Evolutionary conservation across 2,113 vertebrate genomes (phyloP), one percentile per base, ranked within the genome.

Genomic region (Malurus melanocephalus): DNA sequence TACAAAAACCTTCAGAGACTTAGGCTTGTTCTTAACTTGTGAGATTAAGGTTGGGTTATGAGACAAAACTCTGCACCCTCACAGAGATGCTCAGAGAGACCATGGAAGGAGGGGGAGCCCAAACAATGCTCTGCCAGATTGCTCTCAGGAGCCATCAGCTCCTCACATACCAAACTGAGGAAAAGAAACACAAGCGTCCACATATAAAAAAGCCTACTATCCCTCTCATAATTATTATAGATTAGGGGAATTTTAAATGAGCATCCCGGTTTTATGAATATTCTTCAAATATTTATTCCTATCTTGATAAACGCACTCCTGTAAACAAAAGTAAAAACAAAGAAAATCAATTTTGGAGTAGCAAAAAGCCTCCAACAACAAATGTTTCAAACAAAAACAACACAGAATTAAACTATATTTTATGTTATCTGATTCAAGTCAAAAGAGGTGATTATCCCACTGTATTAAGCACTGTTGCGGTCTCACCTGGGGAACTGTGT

Each of bases 401-500:
- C 2, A 32, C 20, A 73, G 32, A 67, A 64, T 67, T 38, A 81
- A 83, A 65, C 4, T 32, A 2, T 46, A 33, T 45, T 77, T 77
- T 67, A 13, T 64, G 9, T 49, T 55, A 26, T 15, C 19, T 42
- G 18, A n/a, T 35, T 65, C 9, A 40, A 30, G 6, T n/a, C 52
- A 71, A n/a, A 60, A 27, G 11, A 24, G 26, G 8, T 26, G 26
- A 48, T 56, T 66, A 23, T 65, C 9, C 30, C 4, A 2, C 27
- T 33, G 15, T 23, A 9, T 52, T 52, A 32, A 32, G 7, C 4
- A 0, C 22, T 51, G 5, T 32, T 40, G 16, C 1, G 0, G 8
- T 38, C 23, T 65, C 46, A 65, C 14, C 27, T 59, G 3, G 4
- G n/a, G 5, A 17, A 5, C 4, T 38, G 5, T 20, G 27, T 27